Percentiles rank a stretch among this genome's conserved stretches.
phyloP scores from a whole-genome alignment of 2,888 invertebrate species.

The Yponomeuta plumbellus region DNA sequence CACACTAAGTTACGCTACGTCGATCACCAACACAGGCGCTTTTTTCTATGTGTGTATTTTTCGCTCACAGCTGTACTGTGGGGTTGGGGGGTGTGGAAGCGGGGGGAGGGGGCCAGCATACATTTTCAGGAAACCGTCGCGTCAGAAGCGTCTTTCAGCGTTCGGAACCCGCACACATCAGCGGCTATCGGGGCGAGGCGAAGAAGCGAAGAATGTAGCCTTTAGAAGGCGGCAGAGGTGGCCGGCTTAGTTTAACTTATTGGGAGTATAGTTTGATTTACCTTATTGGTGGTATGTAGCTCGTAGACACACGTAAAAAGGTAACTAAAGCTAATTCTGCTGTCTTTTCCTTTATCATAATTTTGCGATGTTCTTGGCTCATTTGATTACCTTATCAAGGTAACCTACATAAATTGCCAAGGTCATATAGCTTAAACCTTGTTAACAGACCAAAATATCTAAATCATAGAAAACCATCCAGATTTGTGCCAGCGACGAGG shows the following conservation, averaged over 20 bases:
- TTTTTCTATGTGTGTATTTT: slow-evolving; percentile 55
- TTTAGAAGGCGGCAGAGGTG: slow-evolving; percentile 7
- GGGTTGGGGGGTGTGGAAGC: slow-evolving; percentile 29
- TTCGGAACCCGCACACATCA: slow-evolving; percentile 71
- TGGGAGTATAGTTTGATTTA: no score
- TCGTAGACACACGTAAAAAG: no score
- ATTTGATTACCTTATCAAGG: no score
- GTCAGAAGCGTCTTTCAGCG: slow-evolving; percentile 75
- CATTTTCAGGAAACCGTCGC: slow-evolving; percentile 72
- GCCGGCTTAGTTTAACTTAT: not conserved
- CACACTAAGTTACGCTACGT: slow-evolving; percentile 33
- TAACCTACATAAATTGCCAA: no score
- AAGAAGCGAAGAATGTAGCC: slow-evolving; percentile 61
- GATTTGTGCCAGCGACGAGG: no score
- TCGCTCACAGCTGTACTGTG: slow-evolving; percentile 28
- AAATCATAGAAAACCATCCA: no score
- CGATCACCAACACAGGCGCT: slow-evolving; percentile 42
- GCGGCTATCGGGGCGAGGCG: slow-evolving; percentile 52
- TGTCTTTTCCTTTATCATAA: no score
- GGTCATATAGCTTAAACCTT: no score
- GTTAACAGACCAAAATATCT: no score
- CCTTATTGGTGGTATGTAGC: no score
- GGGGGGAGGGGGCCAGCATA: slow-evolving; percentile 46
- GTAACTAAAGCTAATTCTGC: no score
- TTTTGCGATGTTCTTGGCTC: no score